phyloP scores from a whole-genome alignment of 2,888 invertebrate genomes.

The Parelbella ahira region DNA sequence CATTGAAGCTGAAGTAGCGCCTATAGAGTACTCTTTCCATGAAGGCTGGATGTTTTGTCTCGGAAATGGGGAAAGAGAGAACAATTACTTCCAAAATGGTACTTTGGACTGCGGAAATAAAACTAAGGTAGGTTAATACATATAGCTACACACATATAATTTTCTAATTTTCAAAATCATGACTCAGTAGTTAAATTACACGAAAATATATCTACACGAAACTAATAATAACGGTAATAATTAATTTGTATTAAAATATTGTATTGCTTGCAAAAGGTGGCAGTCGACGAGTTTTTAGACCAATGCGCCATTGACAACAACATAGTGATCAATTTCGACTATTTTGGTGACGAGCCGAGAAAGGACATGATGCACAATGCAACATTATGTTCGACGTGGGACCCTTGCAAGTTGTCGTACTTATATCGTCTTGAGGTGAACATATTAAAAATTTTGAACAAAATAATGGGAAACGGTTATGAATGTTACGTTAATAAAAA shows the following conservation, averaged over 20 bases:
- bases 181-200: too few species aligned
- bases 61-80: constrained; percentile 69
- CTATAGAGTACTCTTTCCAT: constrained; percentile 69
- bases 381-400: constrained; percentile 67
- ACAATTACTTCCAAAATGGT: constrained; percentile 69
- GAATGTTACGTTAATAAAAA: too few species aligned
- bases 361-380: constrained; percentile 72
- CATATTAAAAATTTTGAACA: too few species aligned
- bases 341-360: constrained; percentile 71
- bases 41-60: constrained; percentile 77
- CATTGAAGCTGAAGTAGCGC: constrained; percentile 71
- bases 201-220: too few species aligned
- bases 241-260: too few species aligned
- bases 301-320: constrained; percentile 70
- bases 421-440: constrained; percentile 69
- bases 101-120: constrained; percentile 72
- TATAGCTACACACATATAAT: too few species aligned
- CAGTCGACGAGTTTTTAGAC: constrained; percentile 53
- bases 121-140: constrained; percentile 56
- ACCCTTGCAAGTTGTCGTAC: constrained; percentile 67
- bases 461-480: too few species aligned
- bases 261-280: constrained; percentile 30
- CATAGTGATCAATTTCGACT: constrained; percentile 68
- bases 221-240: too few species aligned
- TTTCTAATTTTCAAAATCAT: too few species aligned